A percentile compares a stretch with the other conserved stretches of the same genome.
These are phyloP conservation scores for Nyctibius bracteatus DNA, from an alignment of 2,113 vertebrate species.

Conservation along the genomic window DNA sequence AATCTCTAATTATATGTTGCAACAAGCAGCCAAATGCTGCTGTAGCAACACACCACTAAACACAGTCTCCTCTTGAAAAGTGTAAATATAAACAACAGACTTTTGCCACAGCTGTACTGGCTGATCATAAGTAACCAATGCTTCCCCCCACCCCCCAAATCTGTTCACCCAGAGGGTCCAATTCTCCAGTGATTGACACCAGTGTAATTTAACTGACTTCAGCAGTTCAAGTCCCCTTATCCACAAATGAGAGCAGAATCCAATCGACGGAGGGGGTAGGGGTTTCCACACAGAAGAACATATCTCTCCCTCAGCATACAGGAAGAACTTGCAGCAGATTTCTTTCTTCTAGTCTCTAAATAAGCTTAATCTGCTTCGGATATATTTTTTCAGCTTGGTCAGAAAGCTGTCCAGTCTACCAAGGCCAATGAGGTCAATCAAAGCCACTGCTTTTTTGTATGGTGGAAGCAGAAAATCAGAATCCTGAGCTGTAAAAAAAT, in stretches of 20 bases:
- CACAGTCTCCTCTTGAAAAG: not conserved
- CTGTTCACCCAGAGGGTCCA: not conserved
- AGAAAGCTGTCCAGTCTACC: not conserved
- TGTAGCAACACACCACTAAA: constrained; percentile 11
- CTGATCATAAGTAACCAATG: not conserved
- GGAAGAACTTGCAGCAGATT: not conserved
- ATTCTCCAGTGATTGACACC: not conserved
- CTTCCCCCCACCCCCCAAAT: not conserved
- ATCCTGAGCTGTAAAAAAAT: not conserved
- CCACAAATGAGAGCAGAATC: not conserved
- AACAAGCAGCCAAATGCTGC: constrained; percentile 13
- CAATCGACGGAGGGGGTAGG: fast-evolving
- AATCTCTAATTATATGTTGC: not conserved
- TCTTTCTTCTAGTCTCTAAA: not conserved
- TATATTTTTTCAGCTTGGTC: not conserved
- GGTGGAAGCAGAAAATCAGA: not conserved
- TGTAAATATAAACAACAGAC: constrained; percentile 31
- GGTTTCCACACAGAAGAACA: not conserved
- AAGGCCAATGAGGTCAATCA: not conserved
- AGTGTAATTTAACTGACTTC: not conserved
- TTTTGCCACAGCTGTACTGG: not conserved
- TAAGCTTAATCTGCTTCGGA: not conserved
- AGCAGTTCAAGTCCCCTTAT: not conserved
- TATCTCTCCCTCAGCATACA: not conserved
- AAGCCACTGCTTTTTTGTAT: not conserved